Base-by-base conservation (phyloP, 2,113 vertebrate genomes). In the Gnathonemus longibarbis region DNA sequence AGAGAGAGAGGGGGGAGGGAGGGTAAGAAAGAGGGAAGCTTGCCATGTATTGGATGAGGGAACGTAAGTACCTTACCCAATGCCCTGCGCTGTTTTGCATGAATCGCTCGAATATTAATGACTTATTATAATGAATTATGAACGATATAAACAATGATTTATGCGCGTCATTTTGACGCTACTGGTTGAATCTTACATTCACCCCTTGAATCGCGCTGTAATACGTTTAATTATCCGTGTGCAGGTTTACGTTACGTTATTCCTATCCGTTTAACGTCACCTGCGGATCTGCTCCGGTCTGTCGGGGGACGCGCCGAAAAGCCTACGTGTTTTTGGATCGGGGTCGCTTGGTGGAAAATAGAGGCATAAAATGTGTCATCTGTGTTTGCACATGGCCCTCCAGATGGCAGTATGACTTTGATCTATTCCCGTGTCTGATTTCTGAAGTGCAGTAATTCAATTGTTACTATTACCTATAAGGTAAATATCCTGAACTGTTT, bases 1-100 rank as follows among this genome's bases (percentile, higher is more conserved):
- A 53, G 52, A 92, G 93, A 95, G 93, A 96, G 93, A 94, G 96
- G 96, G 19, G 52, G 87, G 53, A 21, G 87, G 46, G 94, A 58
- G 87, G 31, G 27, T 50, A 74, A 42, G 74, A n/a, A 74, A 83
- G 88, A 45, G 70, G 35, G 49, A 56, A 70, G 87, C 35, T 56
- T 58, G 53, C 7, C 50, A 39, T 21, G 87, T 56, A 58, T 56
- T 58, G 53, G 50, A n/a, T 53, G 50, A 87, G 49, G 86, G 48
- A 53, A 15, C 48, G n/a, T 53, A 49, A 85, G 46, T 49, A 50
- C 45, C 24, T 27, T 70, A 31, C 10, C 42, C 49, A 35, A 48
- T 24, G 49, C 31, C 85, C 48, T 87, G 27, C 27, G 10, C 84
- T 86, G 85, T 53, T 53, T 53, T 52, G 24, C 5, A 87, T 6